phyloP scores from a whole-genome alignment of 2,797 vertebrate genomes.

The Poecilia picta region DNA sequence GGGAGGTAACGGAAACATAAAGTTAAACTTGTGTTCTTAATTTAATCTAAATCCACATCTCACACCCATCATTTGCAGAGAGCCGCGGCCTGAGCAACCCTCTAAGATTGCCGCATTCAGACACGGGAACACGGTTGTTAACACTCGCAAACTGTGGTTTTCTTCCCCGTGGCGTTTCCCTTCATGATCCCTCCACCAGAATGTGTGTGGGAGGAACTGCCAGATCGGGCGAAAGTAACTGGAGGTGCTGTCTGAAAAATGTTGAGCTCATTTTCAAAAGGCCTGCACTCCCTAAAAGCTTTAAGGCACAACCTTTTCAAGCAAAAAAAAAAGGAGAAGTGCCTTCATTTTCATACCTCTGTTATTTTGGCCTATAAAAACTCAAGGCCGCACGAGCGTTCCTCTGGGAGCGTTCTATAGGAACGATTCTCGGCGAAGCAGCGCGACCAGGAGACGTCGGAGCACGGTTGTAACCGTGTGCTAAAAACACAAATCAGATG shows the following conservation, averaged over 20 bases:
- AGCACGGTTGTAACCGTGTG: slow-evolving; percentile 32
- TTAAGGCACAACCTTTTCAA: neutral
- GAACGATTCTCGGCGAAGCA: slow-evolving; percentile 27
- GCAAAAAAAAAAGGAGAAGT: neutral
- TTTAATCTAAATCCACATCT: slow-evolving; percentile 54
- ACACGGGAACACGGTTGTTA: slow-evolving; percentile 53
- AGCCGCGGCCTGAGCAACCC: slow-evolving; percentile 22
- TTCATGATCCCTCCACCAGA: slow-evolving; percentile 33
- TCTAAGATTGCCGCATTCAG: slow-evolving; percentile 35
- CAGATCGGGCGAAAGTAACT: slow-evolving; percentile 22
- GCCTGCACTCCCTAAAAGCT: neutral
- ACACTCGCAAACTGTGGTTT: slow-evolving; percentile 47
- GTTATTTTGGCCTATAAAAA: neutral
- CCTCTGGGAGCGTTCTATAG: neutral
- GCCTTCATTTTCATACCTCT: neutral
- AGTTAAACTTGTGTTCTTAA: slow-evolving; percentile 35
- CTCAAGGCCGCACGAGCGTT: neutral
- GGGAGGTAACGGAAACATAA: slow-evolving; percentile 35
- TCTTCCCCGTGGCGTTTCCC: slow-evolving; percentile 33
- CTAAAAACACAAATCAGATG: slow-evolving; percentile 54
- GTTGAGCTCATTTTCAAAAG: slow-evolving; percentile 40
- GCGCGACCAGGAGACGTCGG: slow-evolving; percentile 25
- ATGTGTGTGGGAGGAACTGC: slow-evolving; percentile 38
- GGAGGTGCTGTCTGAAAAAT: slow-evolving; percentile 36
- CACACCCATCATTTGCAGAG: slow-evolving; percentile 63